Base-by-base conservation (phyloP, 2,113 vertebrate genomes). In the Burhinus oedicnemus region DNA sequence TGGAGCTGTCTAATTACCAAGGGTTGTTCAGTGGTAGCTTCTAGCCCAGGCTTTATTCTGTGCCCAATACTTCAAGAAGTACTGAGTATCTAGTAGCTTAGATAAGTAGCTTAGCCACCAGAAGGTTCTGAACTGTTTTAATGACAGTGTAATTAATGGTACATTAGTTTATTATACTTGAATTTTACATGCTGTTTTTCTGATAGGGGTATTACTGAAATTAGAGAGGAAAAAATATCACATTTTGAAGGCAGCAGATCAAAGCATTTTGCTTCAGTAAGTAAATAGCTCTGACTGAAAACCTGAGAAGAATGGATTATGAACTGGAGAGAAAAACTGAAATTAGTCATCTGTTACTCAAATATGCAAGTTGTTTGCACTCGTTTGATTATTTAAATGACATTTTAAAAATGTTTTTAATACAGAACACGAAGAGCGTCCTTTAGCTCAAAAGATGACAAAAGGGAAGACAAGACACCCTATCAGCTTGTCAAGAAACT, bases 401-500 rank as follows among this genome's bases (percentile, higher is more conserved):
- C 62, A 52, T n/a, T 83, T 75, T 0, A 12, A 90, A 95, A 62
- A 71, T 84, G 29, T 85, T 95, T 95, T 95, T 80, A 42, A 97
- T 97, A n/a, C 97, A 99, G 99, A 97, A 99, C 99, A 68, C 98
- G 99, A 94, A 98, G 99, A 97, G 99, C 99, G 79, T 99, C 99
- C 6, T 99, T 99, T 92, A 98, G 98, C 97, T 99, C 99, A 93
- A 99, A 99, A 98, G 99, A 99, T 97, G 98, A 99, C n/a, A 98
- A 98, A 98, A 98, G 98, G 98, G 99, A 99, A 97, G 99, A 99
- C 58, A 98, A 98, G 18, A 98, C 99, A 91, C 99, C 99, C 22
- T 99, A 99, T 96, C 99, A 99, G 84, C 98, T 99, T 97, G 99
- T 99, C 92, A 99, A 99, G 98, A 99, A 99, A 97, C 98, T 99